These are phyloP conservation scores for Orchestia grillus DNA, from an alignment of 1,140 invertebrate genomes.

Conservation along the genomic window DNA sequence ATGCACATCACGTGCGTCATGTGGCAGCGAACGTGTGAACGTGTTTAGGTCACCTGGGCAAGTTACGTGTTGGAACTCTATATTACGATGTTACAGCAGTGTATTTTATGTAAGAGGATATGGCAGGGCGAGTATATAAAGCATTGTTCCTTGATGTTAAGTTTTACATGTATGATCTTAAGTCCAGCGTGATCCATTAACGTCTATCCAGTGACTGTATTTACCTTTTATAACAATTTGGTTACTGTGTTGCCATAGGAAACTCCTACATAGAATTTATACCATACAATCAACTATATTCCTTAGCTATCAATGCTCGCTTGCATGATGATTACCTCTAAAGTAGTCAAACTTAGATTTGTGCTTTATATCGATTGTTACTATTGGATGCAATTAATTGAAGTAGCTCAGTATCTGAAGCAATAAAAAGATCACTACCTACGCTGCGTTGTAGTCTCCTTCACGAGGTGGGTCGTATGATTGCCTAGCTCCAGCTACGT, in stretches of 20 bases:
- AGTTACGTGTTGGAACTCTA: neutral
- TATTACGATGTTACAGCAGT: neutral
- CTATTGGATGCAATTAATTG: neutral
- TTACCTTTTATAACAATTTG: neutral
- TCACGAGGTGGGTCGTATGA: neutral
- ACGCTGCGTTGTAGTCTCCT: neutral
- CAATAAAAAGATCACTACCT: constrained; percentile 27
- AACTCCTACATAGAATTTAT: neutral
- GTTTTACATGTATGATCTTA: neutral
- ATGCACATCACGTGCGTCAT: no score
- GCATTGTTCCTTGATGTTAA: neutral
- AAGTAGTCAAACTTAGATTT: neutral
- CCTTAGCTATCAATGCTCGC: neutral
- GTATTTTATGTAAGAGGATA: neutral
- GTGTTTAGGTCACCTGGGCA: no score
- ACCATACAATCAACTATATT: neutral
- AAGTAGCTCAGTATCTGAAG: neutral
- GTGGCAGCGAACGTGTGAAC: no score
- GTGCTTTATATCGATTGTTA: neutral
- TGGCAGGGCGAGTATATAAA: neutral
- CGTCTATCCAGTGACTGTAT: neutral
- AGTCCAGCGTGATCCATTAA: neutral
- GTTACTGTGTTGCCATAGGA: neutral
- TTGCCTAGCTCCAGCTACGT: neutral
- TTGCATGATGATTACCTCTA: neutral